Conservation (phyloP, 2,888 invertebrate genomes). For the Crematogaster levior region DNA sequence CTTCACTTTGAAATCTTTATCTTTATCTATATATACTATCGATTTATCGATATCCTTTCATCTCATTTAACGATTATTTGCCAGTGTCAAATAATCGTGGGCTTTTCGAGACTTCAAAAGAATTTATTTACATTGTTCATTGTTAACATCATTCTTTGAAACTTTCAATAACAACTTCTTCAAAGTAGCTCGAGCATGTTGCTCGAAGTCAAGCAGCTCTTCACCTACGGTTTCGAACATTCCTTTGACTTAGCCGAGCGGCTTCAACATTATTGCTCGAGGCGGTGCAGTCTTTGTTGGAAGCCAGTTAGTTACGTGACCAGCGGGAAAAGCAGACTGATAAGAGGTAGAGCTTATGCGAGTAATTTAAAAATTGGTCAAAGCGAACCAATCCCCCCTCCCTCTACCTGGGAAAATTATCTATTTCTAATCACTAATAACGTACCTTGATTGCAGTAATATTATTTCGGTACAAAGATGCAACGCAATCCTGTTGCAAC, state of each 20-base stretch:
- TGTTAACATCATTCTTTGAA: conserved; percentile 39
- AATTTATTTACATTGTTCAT: conserved; percentile 37
- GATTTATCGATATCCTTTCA: neutral
- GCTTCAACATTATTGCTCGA: conserved; percentile 57
- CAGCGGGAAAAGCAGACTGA: conserved; percentile 27
- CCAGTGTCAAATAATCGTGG: neutral
- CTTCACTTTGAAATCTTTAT: neutral
- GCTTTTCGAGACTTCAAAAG: conserved; percentile 28
- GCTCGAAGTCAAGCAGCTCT: conserved; percentile 40
- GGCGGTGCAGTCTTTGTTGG: conserved; percentile 52
- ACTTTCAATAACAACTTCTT: conserved; percentile 46
- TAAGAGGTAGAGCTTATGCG: neutral
- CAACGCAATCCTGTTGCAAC: neutral
- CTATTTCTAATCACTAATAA: neutral
- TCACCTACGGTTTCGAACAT: conserved; percentile 33
- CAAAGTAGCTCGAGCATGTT: conserved; percentile 38
- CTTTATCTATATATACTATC: neutral
- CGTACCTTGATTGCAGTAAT: neutral
- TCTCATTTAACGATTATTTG: conserved; percentile 18
- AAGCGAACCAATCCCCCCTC: neutral
- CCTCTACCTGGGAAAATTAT: neutral
- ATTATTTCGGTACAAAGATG: neutral
- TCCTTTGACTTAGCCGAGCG: conserved; percentile 62
- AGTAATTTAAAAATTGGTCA: conserved; percentile 45
- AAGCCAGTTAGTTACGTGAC: conserved; percentile 46